Percentiles rank a stretch among this genome's conserved stretches.
Evolutionary conservation across 2,888 invertebrate species (phyloP).

Genomic region (Capitulum mitella): DNA sequence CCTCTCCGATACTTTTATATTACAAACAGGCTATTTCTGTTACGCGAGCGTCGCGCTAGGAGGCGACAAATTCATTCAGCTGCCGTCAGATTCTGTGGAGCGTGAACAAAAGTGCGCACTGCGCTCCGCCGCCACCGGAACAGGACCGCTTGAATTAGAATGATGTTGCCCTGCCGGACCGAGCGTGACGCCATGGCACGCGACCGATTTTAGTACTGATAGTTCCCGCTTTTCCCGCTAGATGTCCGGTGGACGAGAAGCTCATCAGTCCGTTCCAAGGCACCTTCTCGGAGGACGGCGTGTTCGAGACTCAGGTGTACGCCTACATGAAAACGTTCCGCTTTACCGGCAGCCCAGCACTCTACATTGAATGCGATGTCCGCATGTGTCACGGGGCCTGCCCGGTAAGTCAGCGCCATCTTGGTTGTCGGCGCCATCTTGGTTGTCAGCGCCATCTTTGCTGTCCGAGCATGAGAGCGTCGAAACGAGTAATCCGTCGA

Average conservation of each 20-base stretch:
- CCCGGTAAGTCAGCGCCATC: constrained; percentile 57
- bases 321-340: constrained; percentile 92
- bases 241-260: constrained; percentile 87
- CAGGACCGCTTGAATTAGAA: neutral
- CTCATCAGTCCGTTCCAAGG: constrained; percentile 84
- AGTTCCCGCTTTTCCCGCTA: constrained; percentile 41
- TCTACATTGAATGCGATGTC: constrained; percentile 90
- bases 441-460: constrained; percentile 21
- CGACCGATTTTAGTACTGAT: neutral
- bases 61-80: neutral
- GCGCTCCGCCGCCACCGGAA: neutral
- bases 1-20: too few relatives aligned
- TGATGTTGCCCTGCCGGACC: neutral
- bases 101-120: neutral
- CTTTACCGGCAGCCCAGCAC: constrained; percentile 85
- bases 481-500: too few relatives aligned
- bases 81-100: neutral
- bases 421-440: constrained; percentile 17
- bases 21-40: too few relatives aligned
- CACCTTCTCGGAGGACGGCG: constrained; percentile 83
- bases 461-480: too few relatives aligned
- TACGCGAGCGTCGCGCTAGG: too few relatives aligned
- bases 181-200: too few relatives aligned
- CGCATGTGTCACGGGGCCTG: constrained; percentile 92
- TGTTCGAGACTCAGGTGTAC: constrained; percentile 87